Percentiles rank a stretch among this genome's conserved stretches.
Evolutionary conservation across 2,113 vertebrate species (phyloP).

Genomic region (Microcebus ravelobensis): DNA sequence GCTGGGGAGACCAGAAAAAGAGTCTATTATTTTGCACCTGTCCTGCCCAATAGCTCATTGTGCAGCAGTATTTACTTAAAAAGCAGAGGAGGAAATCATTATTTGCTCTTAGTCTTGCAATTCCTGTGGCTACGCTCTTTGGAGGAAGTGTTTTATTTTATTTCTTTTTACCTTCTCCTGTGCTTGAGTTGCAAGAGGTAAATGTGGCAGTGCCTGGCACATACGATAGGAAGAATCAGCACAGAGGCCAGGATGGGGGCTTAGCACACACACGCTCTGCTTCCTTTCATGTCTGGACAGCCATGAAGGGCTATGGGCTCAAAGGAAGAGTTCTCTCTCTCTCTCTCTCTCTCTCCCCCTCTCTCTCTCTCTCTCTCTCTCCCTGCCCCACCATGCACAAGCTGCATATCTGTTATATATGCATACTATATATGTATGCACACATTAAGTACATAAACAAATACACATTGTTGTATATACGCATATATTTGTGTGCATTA

Average conservation of each 20-base stretch:
- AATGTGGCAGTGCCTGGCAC: conserved; percentile 15
- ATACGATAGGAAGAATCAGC: conserved; percentile 1
- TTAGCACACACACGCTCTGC: not conserved
- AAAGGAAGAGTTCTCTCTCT: not conserved
- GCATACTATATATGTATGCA: not conserved
- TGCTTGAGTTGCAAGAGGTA: conserved; percentile 67
- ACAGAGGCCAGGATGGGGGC: not conserved
- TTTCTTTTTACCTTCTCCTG: conserved; percentile 39
- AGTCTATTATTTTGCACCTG: conserved; percentile 75
- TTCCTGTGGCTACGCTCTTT: conserved; percentile 75
- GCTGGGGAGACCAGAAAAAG: conserved; percentile 53
- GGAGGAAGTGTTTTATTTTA: conserved; percentile 74
- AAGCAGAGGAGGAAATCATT: conserved; percentile 74
- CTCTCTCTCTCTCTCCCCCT: not conserved
- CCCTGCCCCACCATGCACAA: not conserved
- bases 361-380: too few relatives aligned
- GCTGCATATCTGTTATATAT: not conserved
- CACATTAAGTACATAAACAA: not conserved
- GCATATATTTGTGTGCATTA: not conserved
- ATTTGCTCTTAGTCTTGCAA: conserved; percentile 65
- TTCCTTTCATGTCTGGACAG: conserved; percentile 48
- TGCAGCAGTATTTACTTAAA: conserved; percentile 75
- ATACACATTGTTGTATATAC: not conserved
- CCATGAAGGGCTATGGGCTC: not conserved
- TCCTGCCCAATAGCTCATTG: conserved; percentile 68